phyloP scores from a whole-genome alignment of 2,797 vertebrate genomes.

The Tauraco hartlaubi region DNA sequence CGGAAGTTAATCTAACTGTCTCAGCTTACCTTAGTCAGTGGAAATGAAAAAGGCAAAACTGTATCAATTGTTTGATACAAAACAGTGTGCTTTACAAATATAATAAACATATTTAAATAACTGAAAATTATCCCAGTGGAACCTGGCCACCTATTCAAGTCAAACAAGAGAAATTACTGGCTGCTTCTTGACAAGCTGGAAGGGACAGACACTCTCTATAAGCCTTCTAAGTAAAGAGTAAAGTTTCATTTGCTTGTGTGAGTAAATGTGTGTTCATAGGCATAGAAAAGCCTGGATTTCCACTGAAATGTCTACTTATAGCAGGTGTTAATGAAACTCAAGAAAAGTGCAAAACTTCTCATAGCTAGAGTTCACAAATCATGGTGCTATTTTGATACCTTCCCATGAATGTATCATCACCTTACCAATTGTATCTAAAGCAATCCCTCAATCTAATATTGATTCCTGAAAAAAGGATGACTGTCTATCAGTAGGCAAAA shows the following conservation, averaged over 20 bases:
- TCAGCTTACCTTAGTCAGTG: background rate
- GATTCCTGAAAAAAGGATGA: background rate
- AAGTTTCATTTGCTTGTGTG: background rate
- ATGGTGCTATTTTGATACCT: background rate
- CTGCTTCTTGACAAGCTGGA: background rate
- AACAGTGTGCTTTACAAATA: background rate
- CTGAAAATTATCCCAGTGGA: background rate
- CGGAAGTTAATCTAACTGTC: background rate
- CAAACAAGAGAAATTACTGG: background rate
- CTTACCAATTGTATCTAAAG: background rate
- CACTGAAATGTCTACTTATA: background rate
- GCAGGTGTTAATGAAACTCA: background rate
- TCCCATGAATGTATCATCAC: background rate
- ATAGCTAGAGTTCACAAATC: background rate
- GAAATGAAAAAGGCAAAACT: background rate
- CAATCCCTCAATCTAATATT: background rate
- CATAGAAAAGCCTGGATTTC: background rate
- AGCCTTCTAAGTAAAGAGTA: background rate
- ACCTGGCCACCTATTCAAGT: background rate
- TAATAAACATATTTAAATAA: background rate
- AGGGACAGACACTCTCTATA: background rate
- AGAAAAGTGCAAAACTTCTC: background rate
- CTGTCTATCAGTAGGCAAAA: background rate
- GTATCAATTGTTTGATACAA: background rate
- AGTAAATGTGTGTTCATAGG: background rate